Percentiles rank a stretch among this genome's conserved stretches.
These are phyloP conservation scores for Argyra leucocephala DNA, from an alignment of 2,888 invertebrate genomes.

Conservation along the genomic window DNA sequence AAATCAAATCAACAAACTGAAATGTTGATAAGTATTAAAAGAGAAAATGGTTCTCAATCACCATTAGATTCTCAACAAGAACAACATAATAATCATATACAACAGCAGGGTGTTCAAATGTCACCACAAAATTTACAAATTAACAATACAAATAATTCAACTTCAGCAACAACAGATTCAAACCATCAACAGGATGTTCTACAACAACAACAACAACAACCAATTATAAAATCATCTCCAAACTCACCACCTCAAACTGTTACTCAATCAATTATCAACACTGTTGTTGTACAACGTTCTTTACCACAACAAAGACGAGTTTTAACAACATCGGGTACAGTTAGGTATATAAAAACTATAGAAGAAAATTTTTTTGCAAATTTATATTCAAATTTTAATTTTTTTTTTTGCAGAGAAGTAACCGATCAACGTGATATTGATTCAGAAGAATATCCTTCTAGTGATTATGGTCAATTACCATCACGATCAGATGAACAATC, in stretches of 20 bases:
- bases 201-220: constrained; percentile 26
- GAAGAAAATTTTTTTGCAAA: constrained; percentile 7
- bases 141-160: constrained; percentile 15
- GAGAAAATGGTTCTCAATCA: neutral
- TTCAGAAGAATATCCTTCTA: constrained; percentile 29
- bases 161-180: constrained; percentile 8
- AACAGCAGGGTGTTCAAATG: constrained; percentile 21
- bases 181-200: constrained; percentile 1
- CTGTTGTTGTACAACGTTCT: constrained; percentile 27
- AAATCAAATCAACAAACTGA: neutral
- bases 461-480: constrained; percentile 37
- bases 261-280: constrained; percentile 11
- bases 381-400: neutral
- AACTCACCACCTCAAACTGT: constrained; percentile 11
- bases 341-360: constrained; percentile 27
- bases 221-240: constrained; percentile 27
- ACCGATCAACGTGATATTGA: constrained; percentile 34
- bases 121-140: constrained; percentile 15
- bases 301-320: constrained; percentile 37
- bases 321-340: constrained; percentile 42
- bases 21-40: neutral
- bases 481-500: constrained; percentile 33
- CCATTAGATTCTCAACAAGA: constrained; percentile 25
- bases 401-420: constrained; percentile 34
- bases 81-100: constrained; percentile 32